A percentile compares a stretch with the other conserved stretches of the same genome.
phyloP scores from a whole-genome alignment of 2,113 vertebrate genomes.

The Gobio gobio region DNA sequence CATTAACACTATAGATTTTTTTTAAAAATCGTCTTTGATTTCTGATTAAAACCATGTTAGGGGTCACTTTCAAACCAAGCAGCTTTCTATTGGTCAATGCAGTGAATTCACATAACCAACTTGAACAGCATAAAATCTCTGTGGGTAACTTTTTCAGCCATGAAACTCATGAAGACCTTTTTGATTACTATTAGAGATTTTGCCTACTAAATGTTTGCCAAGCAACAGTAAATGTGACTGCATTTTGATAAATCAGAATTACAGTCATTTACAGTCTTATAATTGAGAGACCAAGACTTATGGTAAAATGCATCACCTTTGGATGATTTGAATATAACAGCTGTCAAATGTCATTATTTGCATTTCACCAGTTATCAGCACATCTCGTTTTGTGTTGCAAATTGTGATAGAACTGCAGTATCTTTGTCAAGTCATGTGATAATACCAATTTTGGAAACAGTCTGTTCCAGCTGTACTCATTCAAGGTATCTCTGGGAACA shows the following conservation, averaged over 20 bases:
- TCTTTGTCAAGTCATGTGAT: background rate
- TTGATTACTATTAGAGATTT: no score
- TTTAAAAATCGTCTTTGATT: background rate
- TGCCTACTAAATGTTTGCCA: no score
- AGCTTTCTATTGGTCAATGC: no score
- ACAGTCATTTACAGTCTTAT: background rate
- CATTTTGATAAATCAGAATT: background rate
- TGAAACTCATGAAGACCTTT: no score
- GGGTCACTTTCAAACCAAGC: no score
- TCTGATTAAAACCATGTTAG: background rate
- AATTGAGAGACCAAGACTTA: no score
- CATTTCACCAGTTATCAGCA: background rate
- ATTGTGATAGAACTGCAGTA: background rate
- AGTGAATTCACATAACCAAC: no score
- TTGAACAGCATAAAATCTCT: no score
- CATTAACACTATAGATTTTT: background rate
- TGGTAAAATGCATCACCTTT: no score
- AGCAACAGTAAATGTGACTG: no score
- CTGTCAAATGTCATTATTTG: background rate
- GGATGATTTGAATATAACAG: background rate
- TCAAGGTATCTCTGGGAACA: background rate
- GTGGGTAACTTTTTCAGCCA: no score
- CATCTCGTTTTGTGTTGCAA: background rate
- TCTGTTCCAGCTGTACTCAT: background rate
- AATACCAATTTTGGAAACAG: background rate